Base-by-base conservation (phyloP, 2,797 vertebrate genomes). In the Rhinichthys osculus region DNA sequence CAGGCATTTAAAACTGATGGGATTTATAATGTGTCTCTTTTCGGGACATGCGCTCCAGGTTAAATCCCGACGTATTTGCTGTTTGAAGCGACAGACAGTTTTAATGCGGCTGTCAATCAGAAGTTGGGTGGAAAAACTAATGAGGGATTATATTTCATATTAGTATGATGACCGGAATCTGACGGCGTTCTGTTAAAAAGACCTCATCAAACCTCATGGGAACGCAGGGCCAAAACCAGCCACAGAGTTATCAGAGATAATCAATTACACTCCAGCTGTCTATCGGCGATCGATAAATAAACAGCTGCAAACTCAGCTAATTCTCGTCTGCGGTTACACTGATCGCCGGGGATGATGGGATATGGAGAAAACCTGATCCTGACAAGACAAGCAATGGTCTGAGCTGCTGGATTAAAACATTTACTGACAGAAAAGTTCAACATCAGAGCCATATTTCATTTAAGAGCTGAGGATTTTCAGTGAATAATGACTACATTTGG, bases 131-230 rank as follows among this genome's bases (percentile, higher is more conserved):
- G 17, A 38, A 38, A 81, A 81, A 69, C 11, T 38, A 81, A 81
- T 40, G 44, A 69, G 79, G 30, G 30, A 69, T 81, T 40, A 70
- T 21, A 70, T 81, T 38, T 81, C 10, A 52, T 38, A 69, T 81
- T 35, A 81, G 62, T 9, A 23, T 30, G 11, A 50, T 35, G 74
- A 23, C 35, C 7, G 33, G 13, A 69, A 69, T n/a, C 78, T 52
- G 42, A 42, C 27, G 10, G 59, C 27, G n/a, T 30, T 5, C 33
- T 3, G 59, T 62, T 81, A 50, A 8, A 47, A 21, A 21, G 40
- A 4, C 59, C 40, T 47, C 5, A 7, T 64, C 5, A 8, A 64
- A 35, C 19, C 77, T 81, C 78, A 14, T 2, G 42, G 27, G 27
- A 27, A 27, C 27, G 27, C 27, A 27, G 27, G 62, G 44, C 11